Evolutionary conservation across 2,113 vertebrate species (phyloP).

Genomic region (Anguilla rostrata): DNA sequence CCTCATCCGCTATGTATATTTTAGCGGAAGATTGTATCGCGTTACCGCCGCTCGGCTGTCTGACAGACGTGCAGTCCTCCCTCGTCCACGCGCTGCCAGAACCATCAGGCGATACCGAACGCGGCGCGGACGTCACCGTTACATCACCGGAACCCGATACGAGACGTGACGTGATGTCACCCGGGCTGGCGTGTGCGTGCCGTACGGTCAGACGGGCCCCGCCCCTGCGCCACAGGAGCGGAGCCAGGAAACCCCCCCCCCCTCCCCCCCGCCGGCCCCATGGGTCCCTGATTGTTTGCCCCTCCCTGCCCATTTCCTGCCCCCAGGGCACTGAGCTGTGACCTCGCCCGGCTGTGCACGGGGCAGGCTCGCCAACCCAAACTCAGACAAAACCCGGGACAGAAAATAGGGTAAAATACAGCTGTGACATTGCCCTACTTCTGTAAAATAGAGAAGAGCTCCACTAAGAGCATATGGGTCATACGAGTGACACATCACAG

Average conservation of each 20-base stretch:
- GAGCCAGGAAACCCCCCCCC: not conserved
- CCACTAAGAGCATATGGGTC: too few relatives aligned
- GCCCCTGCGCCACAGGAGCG: not conserved
- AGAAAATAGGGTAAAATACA: too few relatives aligned
- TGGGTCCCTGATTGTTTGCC: not conserved
- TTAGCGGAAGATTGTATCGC: not conserved
- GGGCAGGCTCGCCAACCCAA: not conserved
- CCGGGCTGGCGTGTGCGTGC: not conserved
- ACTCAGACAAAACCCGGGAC: not conserved
- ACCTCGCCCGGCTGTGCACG: not conserved
- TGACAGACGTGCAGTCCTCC: not conserved
- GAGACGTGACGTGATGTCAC: not conserved
- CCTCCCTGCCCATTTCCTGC: not conserved
- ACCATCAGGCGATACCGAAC: too few relatives aligned
- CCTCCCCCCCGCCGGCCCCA: too few relatives aligned
- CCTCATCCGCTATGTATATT: not conserved
- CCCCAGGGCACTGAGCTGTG: not conserved
- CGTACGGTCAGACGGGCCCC: too few relatives aligned
- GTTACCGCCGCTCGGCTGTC: not conserved
- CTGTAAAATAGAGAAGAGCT: too few relatives aligned
- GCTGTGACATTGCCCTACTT: too few relatives aligned
- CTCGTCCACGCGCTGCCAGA: too few relatives aligned
- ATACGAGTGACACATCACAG: too few relatives aligned
- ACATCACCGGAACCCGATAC: not conserved
- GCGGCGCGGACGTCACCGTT: too few relatives aligned